These are phyloP conservation scores for Agriopis leucophaearia DNA, from an alignment of 2,888 invertebrate species.

Conservation along the genomic window DNA sequence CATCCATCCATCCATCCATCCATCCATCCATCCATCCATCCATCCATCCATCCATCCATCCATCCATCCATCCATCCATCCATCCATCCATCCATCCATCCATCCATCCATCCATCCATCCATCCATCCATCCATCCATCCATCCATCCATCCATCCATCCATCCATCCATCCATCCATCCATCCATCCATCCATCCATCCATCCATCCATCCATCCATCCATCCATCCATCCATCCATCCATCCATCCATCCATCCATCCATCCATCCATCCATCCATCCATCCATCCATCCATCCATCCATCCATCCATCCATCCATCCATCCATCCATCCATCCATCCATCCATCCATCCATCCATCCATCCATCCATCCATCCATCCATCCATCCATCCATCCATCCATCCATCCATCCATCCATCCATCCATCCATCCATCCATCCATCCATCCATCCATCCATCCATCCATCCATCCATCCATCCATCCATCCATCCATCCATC, in stretches of 20 bases:
- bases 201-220: slow-evolving; percentile 20
- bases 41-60: slow-evolving; percentile 6
- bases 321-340: slow-evolving; percentile 15
- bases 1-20: slow-evolving; percentile 3
- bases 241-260: slow-evolving; percentile 21
- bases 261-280: slow-evolving; percentile 16
- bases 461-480: slow-evolving; percentile 2
- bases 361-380: slow-evolving; percentile 15
- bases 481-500: slow-evolving; percentile 1
- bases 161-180: slow-evolving; percentile 21
- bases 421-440: slow-evolving; percentile 15
- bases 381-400: slow-evolving; percentile 15
- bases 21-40: slow-evolving; percentile 6
- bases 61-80: slow-evolving; percentile 16
- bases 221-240: slow-evolving; percentile 21
- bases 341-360: slow-evolving; percentile 15
- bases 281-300: slow-evolving; percentile 15
- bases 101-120: slow-evolving; percentile 20
- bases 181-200: slow-evolving; percentile 21
- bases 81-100: slow-evolving; percentile 15
- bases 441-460: slow-evolving; percentile 15
- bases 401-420: slow-evolving; percentile 15
- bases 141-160: slow-evolving; percentile 21
- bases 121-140: slow-evolving; percentile 21
- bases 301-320: slow-evolving; percentile 15